Evolutionary conservation across 2,888 invertebrate species (phyloP).

Genomic region (Halocaridina rubra): DNA sequence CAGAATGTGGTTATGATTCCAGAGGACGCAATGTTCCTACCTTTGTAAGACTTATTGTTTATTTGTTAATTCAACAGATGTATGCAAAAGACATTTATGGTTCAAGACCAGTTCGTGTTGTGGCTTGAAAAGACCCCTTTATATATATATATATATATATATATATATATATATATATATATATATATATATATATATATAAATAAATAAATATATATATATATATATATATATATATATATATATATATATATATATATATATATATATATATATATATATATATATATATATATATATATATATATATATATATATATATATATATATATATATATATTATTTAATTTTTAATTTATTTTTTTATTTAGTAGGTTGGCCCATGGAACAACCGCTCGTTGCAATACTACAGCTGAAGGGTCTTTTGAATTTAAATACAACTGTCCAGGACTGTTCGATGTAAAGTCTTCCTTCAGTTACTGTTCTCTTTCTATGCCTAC

Average conservation of each 20-base stretch:
- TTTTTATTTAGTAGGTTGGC: no score
- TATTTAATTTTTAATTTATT: no score
- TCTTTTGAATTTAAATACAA: no score
- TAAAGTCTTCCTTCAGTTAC: no score
- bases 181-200: neutral
- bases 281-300: neutral
- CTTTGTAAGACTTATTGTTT: slow-evolving; percentile 22
- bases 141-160: neutral
- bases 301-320: no score
- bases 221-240: neutral
- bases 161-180: neutral
- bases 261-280: neutral
- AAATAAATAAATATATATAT: neutral
- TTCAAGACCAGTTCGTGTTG: no score
- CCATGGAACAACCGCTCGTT: no score
- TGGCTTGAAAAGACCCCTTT: neutral
- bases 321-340: neutral
- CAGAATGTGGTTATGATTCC: slow-evolving; percentile 83
- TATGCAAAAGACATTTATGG: no score
- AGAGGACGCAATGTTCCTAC: neutral
- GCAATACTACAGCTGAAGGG: no score
- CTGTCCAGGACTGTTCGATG: no score
- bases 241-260: neutral
- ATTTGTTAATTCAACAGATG: no score
- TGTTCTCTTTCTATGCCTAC: no score